Evolutionary conservation across 2,888 invertebrate genomes (phyloP).

Genomic region (Sphaerophoria taeniata): DNA sequence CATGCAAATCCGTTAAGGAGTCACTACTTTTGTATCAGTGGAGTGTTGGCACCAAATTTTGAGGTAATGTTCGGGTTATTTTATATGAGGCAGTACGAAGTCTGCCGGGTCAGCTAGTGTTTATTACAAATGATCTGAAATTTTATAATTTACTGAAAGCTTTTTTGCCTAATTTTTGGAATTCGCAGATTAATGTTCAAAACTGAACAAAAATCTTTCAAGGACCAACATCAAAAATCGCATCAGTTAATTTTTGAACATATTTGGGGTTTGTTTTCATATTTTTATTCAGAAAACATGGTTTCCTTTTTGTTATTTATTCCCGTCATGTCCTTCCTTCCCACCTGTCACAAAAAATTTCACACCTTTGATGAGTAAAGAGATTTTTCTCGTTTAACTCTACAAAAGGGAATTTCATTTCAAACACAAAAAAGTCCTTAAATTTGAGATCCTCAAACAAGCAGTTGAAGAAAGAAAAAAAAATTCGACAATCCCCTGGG

Average conservation of each 20-base stretch:
- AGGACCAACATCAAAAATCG: no score
- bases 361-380: conserved; percentile 65
- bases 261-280: not conserved
- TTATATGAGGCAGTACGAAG: no score
- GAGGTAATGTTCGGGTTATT: no score
- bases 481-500: conserved; percentile 66
- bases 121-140: no score
- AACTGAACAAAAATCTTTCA: no score
- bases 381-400: conserved; percentile 15
- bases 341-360: conserved; percentile 43
- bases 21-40: no score
- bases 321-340: conserved; percentile 30
- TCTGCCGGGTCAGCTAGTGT: no score
- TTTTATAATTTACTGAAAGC: no score
- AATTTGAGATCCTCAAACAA: not conserved
- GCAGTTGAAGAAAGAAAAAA: conserved; percentile 3
- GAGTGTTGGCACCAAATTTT: no score
- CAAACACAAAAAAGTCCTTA: conserved; percentile 68
- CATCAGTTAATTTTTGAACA: conserved; percentile 42
- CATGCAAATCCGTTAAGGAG: no score
- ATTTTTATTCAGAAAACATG: conserved; percentile 23
- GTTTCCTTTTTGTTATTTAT: conserved; percentile 21
- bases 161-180: no score
- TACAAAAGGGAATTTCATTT: conserved; percentile 63
- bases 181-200: no score